A percentile compares a stretch with the other conserved stretches of the same genome.
These are phyloP conservation scores for Machaerirhynchus nigripectus DNA, from an alignment of 2,113 vertebrate genomes.

Conservation along the genomic window DNA sequence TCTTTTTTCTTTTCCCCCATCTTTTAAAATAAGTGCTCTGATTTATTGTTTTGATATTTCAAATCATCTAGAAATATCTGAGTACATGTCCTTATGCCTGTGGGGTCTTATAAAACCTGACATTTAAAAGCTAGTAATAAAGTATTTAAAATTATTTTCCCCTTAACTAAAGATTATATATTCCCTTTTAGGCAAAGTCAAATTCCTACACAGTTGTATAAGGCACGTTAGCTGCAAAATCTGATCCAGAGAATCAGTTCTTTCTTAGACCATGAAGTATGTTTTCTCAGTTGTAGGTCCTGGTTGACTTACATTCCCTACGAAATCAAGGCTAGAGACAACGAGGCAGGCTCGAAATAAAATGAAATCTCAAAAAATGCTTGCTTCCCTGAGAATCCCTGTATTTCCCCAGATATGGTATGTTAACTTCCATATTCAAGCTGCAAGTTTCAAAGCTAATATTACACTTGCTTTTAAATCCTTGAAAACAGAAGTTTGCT, in stretches of 20 bases:
- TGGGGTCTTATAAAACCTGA: neutral
- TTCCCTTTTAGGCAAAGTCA: neutral
- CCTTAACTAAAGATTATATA: neutral
- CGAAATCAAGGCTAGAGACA: neutral
- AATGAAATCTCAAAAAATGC: neutral
- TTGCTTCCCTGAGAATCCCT: neutral
- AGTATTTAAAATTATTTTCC: neutral
- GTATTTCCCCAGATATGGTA: neutral
- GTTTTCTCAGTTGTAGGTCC: neutral
- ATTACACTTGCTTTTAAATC: neutral
- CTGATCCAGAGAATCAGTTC: neutral
- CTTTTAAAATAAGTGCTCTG: neutral
- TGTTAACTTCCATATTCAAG: neutral
- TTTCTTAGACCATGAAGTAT: neutral
- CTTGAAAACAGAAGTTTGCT: neutral
- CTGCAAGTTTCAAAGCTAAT: neutral
- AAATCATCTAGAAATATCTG: neutral
- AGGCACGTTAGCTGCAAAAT: fast-evolving
- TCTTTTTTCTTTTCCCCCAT: neutral
- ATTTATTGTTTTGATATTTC: neutral
- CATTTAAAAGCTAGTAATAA: neutral
- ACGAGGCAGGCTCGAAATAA: neutral
- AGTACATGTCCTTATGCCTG: neutral
- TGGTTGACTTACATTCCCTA: neutral
- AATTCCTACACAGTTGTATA: neutral